Evolutionary conservation across 2,888 invertebrate species (phyloP).

Genomic region (Hydraecia micacea): DNA sequence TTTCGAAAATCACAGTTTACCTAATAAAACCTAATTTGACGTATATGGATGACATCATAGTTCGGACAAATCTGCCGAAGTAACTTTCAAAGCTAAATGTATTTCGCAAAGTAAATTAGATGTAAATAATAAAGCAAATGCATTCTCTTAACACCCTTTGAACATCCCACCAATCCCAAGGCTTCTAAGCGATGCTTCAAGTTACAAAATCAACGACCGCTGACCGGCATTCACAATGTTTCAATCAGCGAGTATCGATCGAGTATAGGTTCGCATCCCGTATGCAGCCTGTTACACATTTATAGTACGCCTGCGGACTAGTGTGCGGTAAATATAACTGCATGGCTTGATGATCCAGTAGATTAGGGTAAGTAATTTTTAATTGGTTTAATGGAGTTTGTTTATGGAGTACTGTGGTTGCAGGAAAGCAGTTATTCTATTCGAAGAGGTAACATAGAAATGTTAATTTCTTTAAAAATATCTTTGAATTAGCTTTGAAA

Average conservation of each 20-base stretch:
- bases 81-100: conserved; percentile 2
- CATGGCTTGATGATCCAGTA: conserved; percentile 21
- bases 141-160: not conserved
- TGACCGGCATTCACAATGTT: conserved; percentile 48
- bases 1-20: not conserved
- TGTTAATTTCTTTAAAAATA: not conserved
- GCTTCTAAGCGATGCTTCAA: conserved; percentile 16
- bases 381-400: conserved; percentile 34
- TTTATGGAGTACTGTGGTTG: not conserved
- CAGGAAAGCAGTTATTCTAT: no score
- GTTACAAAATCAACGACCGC: conserved; percentile 47
- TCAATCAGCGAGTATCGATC: conserved; percentile 64
- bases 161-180: not conserved
- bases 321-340: conserved; percentile 39
- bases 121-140: not conserved
- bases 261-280: conserved; percentile 54
- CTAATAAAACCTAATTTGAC: not conserved
- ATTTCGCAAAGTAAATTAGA: not conserved
- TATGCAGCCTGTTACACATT: conserved; percentile 58
- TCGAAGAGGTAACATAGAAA: not conserved
- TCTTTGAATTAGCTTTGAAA: not conserved
- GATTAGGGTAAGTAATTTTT: conserved; percentile 43
- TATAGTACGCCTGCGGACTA: conserved; percentile 37
- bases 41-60: not conserved
- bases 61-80: not conserved